phyloP scores from a whole-genome alignment of 2,113 vertebrate species.

The Anarrhichthys ocellatus region DNA sequence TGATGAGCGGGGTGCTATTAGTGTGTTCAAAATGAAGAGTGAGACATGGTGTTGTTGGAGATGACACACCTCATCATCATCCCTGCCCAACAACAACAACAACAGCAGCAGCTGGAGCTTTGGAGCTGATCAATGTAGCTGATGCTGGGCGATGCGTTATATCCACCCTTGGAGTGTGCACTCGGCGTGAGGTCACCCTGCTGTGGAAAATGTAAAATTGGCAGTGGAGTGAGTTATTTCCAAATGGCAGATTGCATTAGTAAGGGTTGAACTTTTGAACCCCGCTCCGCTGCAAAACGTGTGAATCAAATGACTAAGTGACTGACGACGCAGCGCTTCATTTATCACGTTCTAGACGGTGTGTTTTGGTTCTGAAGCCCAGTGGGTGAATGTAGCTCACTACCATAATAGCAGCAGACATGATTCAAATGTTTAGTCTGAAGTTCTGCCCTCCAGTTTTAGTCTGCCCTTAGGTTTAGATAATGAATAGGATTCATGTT shows the following conservation, averaged over 20 bases:
- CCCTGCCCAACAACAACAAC: conserved; percentile 22
- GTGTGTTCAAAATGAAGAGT: conserved; percentile 11
- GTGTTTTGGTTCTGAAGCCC: background rate
- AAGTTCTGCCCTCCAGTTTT: conserved; percentile 10
- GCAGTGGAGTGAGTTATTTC: conserved; percentile 23
- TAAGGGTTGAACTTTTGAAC: conserved; percentile 48
- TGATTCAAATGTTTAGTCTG: background rate
- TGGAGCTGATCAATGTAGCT: conserved; percentile 42
- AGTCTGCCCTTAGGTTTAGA: conserved; percentile 10
- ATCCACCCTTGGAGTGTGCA: conserved; percentile 17
- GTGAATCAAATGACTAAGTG: conserved; percentile 32
- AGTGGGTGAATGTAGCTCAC: background rate
- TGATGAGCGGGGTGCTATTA: conserved; percentile 3
- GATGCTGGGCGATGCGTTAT: conserved; percentile 26
- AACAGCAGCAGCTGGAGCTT: conserved; percentile 40
- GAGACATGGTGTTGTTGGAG: conserved; percentile 7
- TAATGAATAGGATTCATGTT: conserved; percentile 27
- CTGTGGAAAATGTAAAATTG: conserved; percentile 23
- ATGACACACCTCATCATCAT: conserved; percentile 39
- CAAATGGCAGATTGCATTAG: conserved; percentile 30
- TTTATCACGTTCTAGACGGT: conserved; percentile 21
- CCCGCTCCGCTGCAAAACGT: conserved; percentile 1
- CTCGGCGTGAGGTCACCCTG: conserved; percentile 38
- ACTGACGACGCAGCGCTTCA: conserved; percentile 7
- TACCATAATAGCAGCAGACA: background rate